These are phyloP conservation scores for Nasonia longicornis DNA, from an alignment of 1,140 invertebrate species.

Conservation along the genomic window DNA sequence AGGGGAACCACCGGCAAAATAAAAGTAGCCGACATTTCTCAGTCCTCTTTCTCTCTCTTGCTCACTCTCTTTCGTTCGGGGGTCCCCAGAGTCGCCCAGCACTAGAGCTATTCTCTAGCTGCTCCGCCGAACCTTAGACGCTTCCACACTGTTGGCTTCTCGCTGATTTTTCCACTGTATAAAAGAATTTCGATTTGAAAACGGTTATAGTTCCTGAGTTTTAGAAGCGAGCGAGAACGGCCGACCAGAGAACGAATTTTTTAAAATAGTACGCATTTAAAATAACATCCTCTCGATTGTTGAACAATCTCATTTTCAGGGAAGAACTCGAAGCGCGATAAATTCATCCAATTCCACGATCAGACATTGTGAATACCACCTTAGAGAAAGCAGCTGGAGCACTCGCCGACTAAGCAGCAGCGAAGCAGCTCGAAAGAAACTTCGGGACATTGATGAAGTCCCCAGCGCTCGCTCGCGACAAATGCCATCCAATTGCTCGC, in stretches of 20 bases:
- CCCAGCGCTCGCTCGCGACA: slow-evolving; percentile 55
- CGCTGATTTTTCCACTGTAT: neutral
- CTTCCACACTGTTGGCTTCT: slow-evolving; percentile 4
- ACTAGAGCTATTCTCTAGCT: neutral
- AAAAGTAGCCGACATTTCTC: slow-evolving; percentile 67
- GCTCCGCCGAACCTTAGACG: slow-evolving; percentile 47
- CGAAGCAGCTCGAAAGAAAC: slow-evolving; percentile 60
- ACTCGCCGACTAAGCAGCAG: slow-evolving; percentile 49
- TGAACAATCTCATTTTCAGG: neutral
- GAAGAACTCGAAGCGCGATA: neutral
- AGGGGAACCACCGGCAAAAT: slow-evolving; percentile 63
- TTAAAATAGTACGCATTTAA: too few species aligned
- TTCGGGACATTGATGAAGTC: slow-evolving; percentile 64
- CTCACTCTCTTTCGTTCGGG: neutral
- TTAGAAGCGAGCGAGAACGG: too few species aligned
- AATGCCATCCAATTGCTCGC: slow-evolving; percentile 58
- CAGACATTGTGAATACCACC: neutral
- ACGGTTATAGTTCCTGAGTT: too few species aligned
- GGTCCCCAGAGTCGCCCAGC: slow-evolving; percentile 48
- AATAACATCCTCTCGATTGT: neutral
- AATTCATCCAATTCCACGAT: neutral
- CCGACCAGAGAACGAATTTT: too few species aligned
- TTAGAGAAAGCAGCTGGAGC: slow-evolving; percentile 15
- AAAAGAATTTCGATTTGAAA: too few species aligned
- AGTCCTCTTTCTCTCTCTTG: slow-evolving; percentile 34